Percentiles rank a stretch among this genome's conserved stretches.
phyloP scores from a whole-genome alignment of 1,140 invertebrate genomes.

The Bombus confusus region DNA sequence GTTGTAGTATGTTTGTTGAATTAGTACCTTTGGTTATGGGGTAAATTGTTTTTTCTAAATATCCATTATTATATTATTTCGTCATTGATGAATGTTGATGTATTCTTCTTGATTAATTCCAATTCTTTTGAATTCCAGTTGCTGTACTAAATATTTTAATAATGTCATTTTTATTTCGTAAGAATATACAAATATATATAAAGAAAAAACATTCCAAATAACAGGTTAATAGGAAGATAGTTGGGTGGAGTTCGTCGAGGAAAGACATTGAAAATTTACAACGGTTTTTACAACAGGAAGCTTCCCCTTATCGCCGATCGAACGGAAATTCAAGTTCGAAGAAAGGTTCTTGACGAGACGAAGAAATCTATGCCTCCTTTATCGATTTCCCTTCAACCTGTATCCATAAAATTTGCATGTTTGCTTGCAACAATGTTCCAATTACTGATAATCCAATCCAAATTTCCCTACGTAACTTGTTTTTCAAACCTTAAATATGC shows the following conservation, averaged over 20 bases:
- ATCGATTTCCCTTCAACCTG: slow-evolving; percentile 6
- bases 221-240: neutral
- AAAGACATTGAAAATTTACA: neutral
- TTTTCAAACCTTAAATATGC: neutral
- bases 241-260: too few relatives aligned
- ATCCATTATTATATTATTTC: too few relatives aligned
- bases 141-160: too few relatives aligned
- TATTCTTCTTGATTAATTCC: too few relatives aligned
- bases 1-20: too few relatives aligned
- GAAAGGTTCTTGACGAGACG: neutral
- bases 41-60: too few relatives aligned
- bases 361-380: neutral
- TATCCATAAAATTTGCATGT: slow-evolving; percentile 15
- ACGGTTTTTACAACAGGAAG: neutral
- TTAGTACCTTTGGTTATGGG: too few relatives aligned
- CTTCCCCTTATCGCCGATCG: neutral
- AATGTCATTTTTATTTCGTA: too few relatives aligned
- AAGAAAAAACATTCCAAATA: neutral
- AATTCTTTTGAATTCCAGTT: too few relatives aligned
- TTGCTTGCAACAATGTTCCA: neutral
- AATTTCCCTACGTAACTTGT: neutral
- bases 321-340: neutral
- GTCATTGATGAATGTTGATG: too few relatives aligned
- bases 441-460: neutral
- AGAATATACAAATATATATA: too few relatives aligned